These are phyloP conservation scores for Hypsopygia costalis DNA, from an alignment of 2,888 invertebrate genomes.

Conservation along the genomic window DNA sequence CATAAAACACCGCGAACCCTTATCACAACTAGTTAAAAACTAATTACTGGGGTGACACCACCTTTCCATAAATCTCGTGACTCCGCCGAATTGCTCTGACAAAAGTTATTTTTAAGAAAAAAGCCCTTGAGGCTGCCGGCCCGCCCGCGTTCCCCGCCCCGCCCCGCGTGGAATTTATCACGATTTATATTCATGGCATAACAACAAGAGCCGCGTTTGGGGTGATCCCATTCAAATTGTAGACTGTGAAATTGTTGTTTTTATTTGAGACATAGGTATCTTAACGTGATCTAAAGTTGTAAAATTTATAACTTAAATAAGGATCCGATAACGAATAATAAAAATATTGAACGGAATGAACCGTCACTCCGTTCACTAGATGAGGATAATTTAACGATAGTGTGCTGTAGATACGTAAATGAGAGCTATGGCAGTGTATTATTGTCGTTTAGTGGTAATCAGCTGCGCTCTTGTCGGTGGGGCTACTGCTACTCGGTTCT, in stretches of 20 bases:
- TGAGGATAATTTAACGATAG: too few species aligned
- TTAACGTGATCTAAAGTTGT: slow-evolving; percentile 8
- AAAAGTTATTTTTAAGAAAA: slow-evolving; percentile 81
- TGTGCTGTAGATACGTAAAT: too few species aligned
- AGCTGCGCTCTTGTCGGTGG: too few species aligned
- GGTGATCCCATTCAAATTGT: slow-evolving; percentile 69
- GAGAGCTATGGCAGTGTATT: too few species aligned
- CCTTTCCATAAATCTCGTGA: slow-evolving; percentile 74
- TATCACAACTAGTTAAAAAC: slow-evolving; percentile 81
- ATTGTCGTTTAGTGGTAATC: too few species aligned
- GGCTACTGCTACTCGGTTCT: too few species aligned
- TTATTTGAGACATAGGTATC: slow-evolving; percentile 17
- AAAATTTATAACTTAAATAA: too few species aligned
- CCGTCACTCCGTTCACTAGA: too few species aligned
- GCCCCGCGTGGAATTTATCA: slow-evolving; percentile 78
- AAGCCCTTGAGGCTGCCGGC: slow-evolving; percentile 69
- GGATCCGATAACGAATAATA: too few species aligned
- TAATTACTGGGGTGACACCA: slow-evolving; percentile 80
- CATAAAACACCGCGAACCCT: slow-evolving; percentile 72
- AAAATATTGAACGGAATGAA: too few species aligned
- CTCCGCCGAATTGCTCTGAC: slow-evolving; percentile 77
- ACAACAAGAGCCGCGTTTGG: slow-evolving; percentile 75
- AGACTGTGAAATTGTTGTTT: slow-evolving; percentile 54
- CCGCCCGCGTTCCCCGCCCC: slow-evolving; percentile 34
- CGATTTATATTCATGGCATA: slow-evolving; percentile 82